A percentile compares a stretch with the other conserved stretches of the same genome.
These are phyloP conservation scores for Phaethon lepturus DNA, from an alignment of 2,113 vertebrate genomes.

Conservation along the genomic window DNA sequence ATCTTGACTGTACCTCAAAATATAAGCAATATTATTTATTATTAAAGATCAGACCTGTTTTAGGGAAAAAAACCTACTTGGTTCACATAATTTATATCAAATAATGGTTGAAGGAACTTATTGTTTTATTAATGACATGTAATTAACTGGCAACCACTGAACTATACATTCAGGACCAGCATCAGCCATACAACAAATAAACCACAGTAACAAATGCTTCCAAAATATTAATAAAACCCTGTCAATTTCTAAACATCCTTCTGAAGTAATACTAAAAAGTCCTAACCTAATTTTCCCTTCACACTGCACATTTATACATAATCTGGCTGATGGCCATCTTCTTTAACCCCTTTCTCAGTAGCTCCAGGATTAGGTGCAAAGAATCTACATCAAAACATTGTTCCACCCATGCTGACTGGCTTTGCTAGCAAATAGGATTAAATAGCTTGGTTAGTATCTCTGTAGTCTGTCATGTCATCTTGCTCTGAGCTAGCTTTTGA, in stretches of 20 bases:
- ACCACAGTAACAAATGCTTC: background rate
- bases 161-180: background rate
- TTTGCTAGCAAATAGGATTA: background rate
- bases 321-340: background rate
- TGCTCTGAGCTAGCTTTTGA: background rate
- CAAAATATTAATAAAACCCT: background rate
- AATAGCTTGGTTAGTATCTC: background rate
- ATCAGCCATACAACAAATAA: background rate
- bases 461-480: background rate
- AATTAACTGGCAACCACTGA: background rate
- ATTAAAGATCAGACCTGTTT: background rate
- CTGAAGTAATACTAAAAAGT: background rate
- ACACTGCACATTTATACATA: background rate
- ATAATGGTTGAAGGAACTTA: background rate
- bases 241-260: background rate
- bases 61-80: background rate
- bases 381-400: background rate
- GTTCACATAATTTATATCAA: background rate
- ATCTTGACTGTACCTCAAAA: background rate
- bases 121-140: background rate
- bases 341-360: background rate
- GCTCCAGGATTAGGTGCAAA: background rate
- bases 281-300: background rate
- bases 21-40: background rate
- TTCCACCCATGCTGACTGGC: background rate